These are phyloP conservation scores for Austrolebias charrua DNA, from an alignment of 2,797 vertebrate genomes.

Conservation along the genomic window DNA sequence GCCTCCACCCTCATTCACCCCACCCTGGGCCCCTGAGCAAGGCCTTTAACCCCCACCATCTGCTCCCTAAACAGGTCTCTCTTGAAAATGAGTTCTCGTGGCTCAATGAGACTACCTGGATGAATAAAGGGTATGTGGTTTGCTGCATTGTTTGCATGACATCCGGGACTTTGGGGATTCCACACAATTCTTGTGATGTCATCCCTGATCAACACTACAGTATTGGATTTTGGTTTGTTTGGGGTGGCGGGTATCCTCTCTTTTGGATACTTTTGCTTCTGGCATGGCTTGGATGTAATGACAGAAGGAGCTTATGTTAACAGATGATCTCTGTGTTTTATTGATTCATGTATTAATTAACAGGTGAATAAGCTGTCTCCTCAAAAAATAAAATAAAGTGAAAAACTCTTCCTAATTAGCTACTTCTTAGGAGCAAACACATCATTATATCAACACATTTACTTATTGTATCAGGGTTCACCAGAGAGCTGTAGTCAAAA, in stretches of 20 bases:
- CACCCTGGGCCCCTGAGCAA: too few relatives aligned
- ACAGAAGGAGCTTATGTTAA: conserved; percentile 31
- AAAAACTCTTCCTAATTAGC: conserved; percentile 33
- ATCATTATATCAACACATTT: conserved; percentile 55
- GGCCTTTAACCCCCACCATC: too few relatives aligned
- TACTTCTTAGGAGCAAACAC: conserved; percentile 42
- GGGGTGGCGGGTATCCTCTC: not conserved
- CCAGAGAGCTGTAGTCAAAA: conserved; percentile 57
- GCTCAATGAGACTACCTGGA: too few relatives aligned
- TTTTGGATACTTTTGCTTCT: conserved; percentile 20
- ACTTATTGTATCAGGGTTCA: conserved; percentile 44
- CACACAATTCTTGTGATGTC: too few relatives aligned
- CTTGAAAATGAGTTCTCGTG: too few relatives aligned
- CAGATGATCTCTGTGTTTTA: conserved; percentile 45
- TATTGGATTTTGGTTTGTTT: conserved; percentile 12
- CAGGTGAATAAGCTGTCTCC: conserved; percentile 54
- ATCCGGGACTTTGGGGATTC: too few relatives aligned
- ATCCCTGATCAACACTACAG: too few relatives aligned
- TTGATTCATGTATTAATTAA: conserved; percentile 33
- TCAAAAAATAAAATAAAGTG: conserved; percentile 20
- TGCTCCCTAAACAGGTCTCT: too few relatives aligned
- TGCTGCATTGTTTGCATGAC: too few relatives aligned
- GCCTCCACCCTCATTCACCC: too few relatives aligned
- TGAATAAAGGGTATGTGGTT: too few relatives aligned
- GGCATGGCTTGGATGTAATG: conserved; percentile 15